A percentile compares a stretch with the other conserved stretches of the same genome.
Evolutionary conservation across 2,888 invertebrate genomes (phyloP).

Genomic region (Thumatha senex): DNA sequence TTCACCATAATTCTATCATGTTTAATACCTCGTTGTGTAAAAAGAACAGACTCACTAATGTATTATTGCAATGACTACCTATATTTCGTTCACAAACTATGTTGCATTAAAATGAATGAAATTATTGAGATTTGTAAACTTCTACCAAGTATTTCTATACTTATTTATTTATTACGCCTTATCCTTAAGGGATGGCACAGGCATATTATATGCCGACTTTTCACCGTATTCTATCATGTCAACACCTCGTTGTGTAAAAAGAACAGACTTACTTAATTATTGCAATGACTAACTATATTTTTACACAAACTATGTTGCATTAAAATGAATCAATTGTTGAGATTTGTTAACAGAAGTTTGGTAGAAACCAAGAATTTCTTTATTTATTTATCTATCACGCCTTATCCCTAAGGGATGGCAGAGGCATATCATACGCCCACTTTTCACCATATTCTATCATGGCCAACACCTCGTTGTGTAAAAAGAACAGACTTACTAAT

Average conservation of each 20-base stretch:
- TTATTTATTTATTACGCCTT: no score
- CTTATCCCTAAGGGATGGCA: no score
- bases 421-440: no score
- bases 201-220: no score
- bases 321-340: slow-evolving; percentile 36
- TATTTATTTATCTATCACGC: no score
- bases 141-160: no score
- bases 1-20: slow-evolving; percentile 27
- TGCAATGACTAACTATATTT: slow-evolving; percentile 34
- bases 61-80: slow-evolving; percentile 33
- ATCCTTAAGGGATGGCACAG: no score
- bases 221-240: slow-evolving; percentile 28
- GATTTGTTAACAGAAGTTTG: no score
- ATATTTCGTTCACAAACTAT: slow-evolving; percentile 32
- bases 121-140: slow-evolving; percentile 31
- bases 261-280: slow-evolving; percentile 40
- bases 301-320: slow-evolving; percentile 27
- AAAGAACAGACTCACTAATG: slow-evolving; percentile 42
- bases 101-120: slow-evolving; percentile 32
- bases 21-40: slow-evolving; percentile 26
- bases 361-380: no score
- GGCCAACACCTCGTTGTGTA: no score
- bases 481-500: no score
- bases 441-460: no score
- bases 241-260: slow-evolving; percentile 29